Conservation (phyloP, 37 sponge, comb jelly and placozoan genomes). For the Beroe ovata region DNA sequence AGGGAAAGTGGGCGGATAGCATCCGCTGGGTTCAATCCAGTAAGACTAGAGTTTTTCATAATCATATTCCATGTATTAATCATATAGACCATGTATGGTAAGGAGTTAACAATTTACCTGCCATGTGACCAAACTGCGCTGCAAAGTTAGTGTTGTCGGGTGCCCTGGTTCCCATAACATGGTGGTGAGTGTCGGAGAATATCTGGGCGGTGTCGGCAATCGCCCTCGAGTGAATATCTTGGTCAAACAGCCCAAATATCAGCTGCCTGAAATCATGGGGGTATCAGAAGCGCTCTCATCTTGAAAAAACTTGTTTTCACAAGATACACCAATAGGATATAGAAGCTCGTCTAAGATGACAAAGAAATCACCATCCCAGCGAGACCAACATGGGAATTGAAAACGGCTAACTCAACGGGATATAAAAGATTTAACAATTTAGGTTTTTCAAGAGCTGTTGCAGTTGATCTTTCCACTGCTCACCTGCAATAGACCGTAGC, state of each 20-base stretch:
- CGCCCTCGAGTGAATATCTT: constrained; percentile 68
- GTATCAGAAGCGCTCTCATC: too few species aligned
- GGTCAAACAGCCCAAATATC: constrained; percentile 68
- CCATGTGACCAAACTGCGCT: constrained; percentile 63
- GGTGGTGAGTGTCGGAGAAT: constrained; percentile 3
- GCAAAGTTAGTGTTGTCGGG: constrained; percentile 50
- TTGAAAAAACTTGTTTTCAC: too few species aligned
- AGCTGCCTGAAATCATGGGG: too few species aligned
- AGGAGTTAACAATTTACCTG: constrained; percentile 4
- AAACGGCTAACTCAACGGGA: too few species aligned
- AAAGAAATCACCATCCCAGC: too few species aligned
- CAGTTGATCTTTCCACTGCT: background rate
- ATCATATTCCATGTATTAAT: too few species aligned
- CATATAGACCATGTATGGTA: too few species aligned
- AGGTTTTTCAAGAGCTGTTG: background rate
- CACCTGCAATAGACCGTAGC: constrained; percentile 28
- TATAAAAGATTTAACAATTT: background rate
- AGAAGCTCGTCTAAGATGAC: background rate
- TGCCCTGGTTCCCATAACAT: constrained; percentile 39
- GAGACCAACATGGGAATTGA: too few species aligned
- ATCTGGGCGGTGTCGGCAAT: constrained; percentile 34
- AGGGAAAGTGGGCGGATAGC: too few species aligned
- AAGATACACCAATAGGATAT: too few species aligned
- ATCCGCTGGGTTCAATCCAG: too few species aligned
- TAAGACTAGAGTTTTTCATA: too few species aligned